These are phyloP conservation scores for Mellivora capensis DNA, from an alignment of 2,113 vertebrate genomes.

Conservation along the genomic window DNA sequence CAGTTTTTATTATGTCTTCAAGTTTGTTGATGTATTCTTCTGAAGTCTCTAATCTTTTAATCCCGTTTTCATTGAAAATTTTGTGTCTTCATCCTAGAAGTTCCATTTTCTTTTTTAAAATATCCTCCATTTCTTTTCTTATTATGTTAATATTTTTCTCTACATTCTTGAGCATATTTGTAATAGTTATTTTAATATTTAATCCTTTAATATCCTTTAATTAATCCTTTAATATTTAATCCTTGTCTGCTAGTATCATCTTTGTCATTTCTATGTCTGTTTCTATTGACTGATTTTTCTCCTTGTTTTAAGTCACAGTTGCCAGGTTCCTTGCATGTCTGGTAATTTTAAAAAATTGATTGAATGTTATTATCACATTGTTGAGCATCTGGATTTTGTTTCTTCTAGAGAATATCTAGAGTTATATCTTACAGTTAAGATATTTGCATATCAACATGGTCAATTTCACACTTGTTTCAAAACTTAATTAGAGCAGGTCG, in stretches of 20 bases:
- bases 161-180: neutral
- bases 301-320: neutral
- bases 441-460: neutral
- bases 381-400: neutral
- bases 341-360: neutral
- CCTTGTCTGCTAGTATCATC: neutral
- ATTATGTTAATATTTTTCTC: neutral
- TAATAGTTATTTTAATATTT: neutral
- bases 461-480: neutral
- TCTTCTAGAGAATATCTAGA: neutral
- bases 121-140: neutral
- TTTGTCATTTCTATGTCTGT: neutral
- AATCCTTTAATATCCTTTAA: no score
- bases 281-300: slow-evolving; percentile 1
- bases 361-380: neutral
- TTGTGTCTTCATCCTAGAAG: neutral
- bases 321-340: neutral
- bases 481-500: neutral
- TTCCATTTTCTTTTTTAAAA: neutral
- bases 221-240: no score
- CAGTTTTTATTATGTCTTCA: neutral
- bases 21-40: neutral
- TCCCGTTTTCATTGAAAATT: neutral
- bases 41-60: neutral
- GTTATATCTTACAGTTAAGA: neutral